phyloP scores from a whole-genome alignment of 2,113 vertebrate genomes.

The Oxyruncus cristatus region DNA sequence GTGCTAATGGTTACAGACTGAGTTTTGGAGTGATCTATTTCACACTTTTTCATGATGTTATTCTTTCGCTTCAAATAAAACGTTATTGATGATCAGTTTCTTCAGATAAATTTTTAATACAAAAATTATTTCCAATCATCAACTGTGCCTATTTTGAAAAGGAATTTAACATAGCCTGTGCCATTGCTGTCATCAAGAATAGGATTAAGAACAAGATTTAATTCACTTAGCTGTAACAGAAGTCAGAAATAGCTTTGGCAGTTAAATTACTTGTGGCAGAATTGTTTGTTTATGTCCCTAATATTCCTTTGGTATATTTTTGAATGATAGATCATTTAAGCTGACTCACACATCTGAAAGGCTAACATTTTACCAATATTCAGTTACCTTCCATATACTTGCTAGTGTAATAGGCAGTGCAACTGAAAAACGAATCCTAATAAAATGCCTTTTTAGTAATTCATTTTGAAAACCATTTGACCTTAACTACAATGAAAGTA shows the following conservation, averaged over 20 bases:
- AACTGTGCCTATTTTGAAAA: background rate
- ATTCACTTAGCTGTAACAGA: background rate
- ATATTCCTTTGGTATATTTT: slow-evolving; percentile 3
- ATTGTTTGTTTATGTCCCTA: background rate
- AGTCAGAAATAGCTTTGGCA: background rate
- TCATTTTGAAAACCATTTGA: slow-evolving; percentile 65
- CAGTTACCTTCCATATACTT: background rate
- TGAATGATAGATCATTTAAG: background rate
- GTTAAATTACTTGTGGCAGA: background rate
- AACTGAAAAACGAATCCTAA: slow-evolving; percentile 24
- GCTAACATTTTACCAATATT: background rate
- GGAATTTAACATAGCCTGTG: background rate
- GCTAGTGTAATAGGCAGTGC: slow-evolving; percentile 3
- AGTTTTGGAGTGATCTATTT: background rate
- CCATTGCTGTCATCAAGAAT: background rate
- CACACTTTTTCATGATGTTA: background rate
- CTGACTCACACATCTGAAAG: background rate
- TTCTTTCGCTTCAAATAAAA: background rate
- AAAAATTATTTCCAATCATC: background rate
- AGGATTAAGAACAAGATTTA: background rate
- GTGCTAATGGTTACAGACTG: background rate
- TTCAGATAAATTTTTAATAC: background rate
- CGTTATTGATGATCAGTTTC: background rate
- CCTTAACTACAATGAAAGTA: slow-evolving; percentile 50
- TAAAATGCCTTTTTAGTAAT: slow-evolving; percentile 58